A percentile compares a stretch with the other conserved stretches of the same genome.
These are phyloP conservation scores for Pinna nobilis DNA, from an alignment of 1,140 invertebrate genomes.

Conservation along the genomic window DNA sequence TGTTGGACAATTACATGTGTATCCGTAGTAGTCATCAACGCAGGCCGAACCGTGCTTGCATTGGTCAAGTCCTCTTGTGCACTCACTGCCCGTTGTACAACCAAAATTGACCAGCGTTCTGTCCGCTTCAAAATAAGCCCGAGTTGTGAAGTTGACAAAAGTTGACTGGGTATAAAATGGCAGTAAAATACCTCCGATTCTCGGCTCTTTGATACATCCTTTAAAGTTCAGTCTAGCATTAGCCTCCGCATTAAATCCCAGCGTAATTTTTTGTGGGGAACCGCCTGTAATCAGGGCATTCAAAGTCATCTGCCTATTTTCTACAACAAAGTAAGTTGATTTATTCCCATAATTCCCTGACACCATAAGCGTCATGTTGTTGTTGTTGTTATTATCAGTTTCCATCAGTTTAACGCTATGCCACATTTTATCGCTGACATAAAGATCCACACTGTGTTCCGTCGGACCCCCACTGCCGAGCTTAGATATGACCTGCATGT, in stretches of 20 bases:
- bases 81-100: slow-evolving; percentile 37
- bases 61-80: slow-evolving; percentile 52
- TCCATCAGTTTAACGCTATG: slow-evolving; percentile 35
- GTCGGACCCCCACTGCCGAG: background rate
- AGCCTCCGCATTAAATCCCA: background rate
- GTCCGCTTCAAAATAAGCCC: slow-evolving; percentile 34
- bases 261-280: background rate
- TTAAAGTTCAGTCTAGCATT: slow-evolving; percentile 37
- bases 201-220: slow-evolving; percentile 93
- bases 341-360: slow-evolving; percentile 1
- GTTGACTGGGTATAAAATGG: slow-evolving; percentile 81
- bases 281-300: slow-evolving; percentile 1
- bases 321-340: background rate
- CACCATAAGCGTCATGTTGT: slow-evolving; percentile 30
- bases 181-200: slow-evolving; percentile 87
- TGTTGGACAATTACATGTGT: slow-evolving; percentile 70
- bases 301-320: background rate
- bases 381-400: too few species aligned
- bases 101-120: slow-evolving; percentile 22
- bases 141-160: slow-evolving; percentile 38
- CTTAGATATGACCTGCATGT: slow-evolving; percentile 32
- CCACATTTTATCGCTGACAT: slow-evolving; percentile 40
- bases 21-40: slow-evolving; percentile 69
- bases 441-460: slow-evolving; percentile 7
- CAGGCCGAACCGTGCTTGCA: slow-evolving; percentile 75